Percentiles rank a stretch among this genome's conserved stretches.
These are phyloP conservation scores for Agrotis segetum DNA, from an alignment of 2,888 invertebrate species.

Conservation along the genomic window DNA sequence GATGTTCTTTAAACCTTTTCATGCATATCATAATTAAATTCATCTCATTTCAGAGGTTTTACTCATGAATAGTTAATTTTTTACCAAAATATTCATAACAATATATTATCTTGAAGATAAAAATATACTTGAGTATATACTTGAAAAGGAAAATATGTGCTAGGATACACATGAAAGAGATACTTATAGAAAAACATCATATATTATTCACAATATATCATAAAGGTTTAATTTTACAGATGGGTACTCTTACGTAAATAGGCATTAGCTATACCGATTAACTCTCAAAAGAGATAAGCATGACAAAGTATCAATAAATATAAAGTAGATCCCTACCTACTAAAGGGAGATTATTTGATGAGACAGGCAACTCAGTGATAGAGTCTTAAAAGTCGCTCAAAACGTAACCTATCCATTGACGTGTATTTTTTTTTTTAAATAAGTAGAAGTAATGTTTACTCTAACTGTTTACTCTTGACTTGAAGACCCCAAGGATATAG, in stretches of 20 bases:
- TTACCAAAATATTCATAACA: neutral
- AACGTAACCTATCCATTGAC: no score
- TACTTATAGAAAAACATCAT: neutral
- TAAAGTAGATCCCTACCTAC: no score
- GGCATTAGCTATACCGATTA: neutral
- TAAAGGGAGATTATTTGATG: no score
- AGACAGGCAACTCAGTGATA: no score
- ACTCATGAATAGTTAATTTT: no score
- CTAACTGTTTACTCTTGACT: no score
- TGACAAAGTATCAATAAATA: neutral
- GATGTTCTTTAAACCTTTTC: neutral
- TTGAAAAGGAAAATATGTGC: neutral
- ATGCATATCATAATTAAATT: slow-evolving; percentile 2
- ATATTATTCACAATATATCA: no score
- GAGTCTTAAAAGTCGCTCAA: no score
- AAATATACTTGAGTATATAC: neutral
- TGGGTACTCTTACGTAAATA: neutral
- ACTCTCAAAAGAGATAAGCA: slow-evolving; percentile 1
- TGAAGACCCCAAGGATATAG: no score
- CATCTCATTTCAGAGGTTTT: neutral
- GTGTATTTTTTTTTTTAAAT: no score
- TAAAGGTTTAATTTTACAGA: slow-evolving; percentile 6
- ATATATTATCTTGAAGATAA: neutral
- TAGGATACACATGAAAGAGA: neutral
- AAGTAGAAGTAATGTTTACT: no score